Base-by-base conservation (phyloP, 2,888 invertebrate genomes). In the Rhaphigaster nebulosa region DNA sequence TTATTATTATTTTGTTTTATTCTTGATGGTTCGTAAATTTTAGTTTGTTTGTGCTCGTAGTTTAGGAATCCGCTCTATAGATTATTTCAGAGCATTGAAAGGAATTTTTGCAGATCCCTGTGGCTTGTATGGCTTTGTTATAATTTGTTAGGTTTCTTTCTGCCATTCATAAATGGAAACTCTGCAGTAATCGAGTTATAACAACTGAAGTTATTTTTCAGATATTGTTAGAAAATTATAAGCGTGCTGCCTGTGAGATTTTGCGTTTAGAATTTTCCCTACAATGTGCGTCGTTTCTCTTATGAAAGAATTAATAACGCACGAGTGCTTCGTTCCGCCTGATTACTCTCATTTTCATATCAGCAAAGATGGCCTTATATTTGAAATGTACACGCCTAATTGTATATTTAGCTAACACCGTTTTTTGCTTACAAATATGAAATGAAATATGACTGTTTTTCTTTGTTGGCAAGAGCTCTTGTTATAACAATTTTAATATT, bases 131-230 rank as follows among this genome's bases (percentile, higher is more conserved):
- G 80, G 80, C 80, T 80, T 80, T 80, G 41, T 41, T 41, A 80
- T 80, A 80, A 41, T 80, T 80, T 80, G 80, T 80, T 80, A 80
- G 80, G 80, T 45, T 80, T 80, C 80, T 80, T 80, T 13, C 41
- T 34, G 1, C 65, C 29, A 65, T 65, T 65, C 65, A 65, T 65
- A 29, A 65, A 29, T 29, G 6, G 29, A 18, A 65, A 65, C 29
- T 29, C 29, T 29, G 29, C 15, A 34, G 65, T 29, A 12, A n/a
- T 29, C 29, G 18, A 65, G 2, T 65, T 65, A 65, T n/a, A n/a
- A n/a, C 60, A n/a, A 60, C 60, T n/a, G n/a, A 10, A n/a, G 60
- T 13, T 60, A 60, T 60, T n/a, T 60, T 29, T 65, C 23, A 18
- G 65, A 4, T 18, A 65, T 29, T 65, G 29, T 65, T 65, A 18